Evolutionary conservation across 2,888 invertebrate species (phyloP), one percentile per base, ranked within the genome.

Genomic region (Pelosia muscerda): DNA sequence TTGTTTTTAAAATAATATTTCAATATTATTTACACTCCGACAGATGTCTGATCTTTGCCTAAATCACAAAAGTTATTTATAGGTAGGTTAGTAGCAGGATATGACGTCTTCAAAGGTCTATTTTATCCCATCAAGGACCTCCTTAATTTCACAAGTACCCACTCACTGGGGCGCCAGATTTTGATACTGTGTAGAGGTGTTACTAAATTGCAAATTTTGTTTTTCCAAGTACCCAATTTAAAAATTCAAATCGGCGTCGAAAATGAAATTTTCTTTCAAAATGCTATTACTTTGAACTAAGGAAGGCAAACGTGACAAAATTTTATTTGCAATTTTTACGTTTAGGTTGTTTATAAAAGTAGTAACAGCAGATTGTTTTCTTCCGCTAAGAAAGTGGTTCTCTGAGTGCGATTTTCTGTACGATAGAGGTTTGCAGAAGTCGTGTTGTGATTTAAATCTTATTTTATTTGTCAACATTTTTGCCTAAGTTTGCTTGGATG

Each of bases 191-290:
- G 55, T 53, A 55, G 31, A 63, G n/a, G 63, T 25, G 63, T 10
- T 25, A 53, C 54, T 63, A 63, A 63, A 63, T 34, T 38, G 25
- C 15, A 55, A 63, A 55, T 56, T 57, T 67, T 54, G 53, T 62
- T 63, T 42, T 60, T 64, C 64, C 59, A 28, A 42, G 59, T 59
- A 55, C 55, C 63, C 54, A 68, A 68, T 68, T 63, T 68, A 60
- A 60, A 67, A 68, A 64, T 63, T 68, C 63, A 63, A 63, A 68
- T 64, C 59, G 55, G 42, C 23, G 58, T 63, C 26, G 56, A 34
- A 64, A 68, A 64, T 55, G 59, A 60, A 59, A 68, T 68, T 67
- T 67, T 60, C 68, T 15, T 58, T 28, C 59, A 59, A 26, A 68
- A 60, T 59, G 38, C 31, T 54, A 64, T 68, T 68, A 68, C 55